These are phyloP conservation scores for Sebastes wilsoni DNA, from an alignment of 2,797 vertebrate genomes.

Conservation along the genomic window DNA sequence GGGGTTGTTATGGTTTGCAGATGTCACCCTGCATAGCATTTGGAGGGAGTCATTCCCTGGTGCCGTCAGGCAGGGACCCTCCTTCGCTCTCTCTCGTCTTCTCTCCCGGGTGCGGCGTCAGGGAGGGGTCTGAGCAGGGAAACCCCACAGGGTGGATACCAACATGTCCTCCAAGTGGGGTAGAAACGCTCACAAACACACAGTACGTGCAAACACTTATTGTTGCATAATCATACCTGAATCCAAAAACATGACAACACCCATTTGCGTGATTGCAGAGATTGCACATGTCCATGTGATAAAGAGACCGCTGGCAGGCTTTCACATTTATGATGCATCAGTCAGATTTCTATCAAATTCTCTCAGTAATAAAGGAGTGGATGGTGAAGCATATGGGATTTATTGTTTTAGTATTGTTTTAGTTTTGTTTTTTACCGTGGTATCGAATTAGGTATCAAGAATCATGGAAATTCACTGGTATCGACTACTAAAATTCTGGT, in stretches of 20 bases:
- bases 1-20: conserved; percentile 82
- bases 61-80: conserved; percentile 76
- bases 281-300: neutral
- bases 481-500: no score
- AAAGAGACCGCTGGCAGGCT: neutral
- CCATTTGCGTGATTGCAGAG: neutral
- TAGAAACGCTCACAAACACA: conserved; percentile 25
- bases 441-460: neutral
- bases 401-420: neutral
- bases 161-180: conserved; percentile 14
- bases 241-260: conserved; percentile 1
- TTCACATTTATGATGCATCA: neutral
- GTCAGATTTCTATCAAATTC: neutral
- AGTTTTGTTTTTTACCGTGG: neutral
- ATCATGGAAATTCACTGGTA: neutral
- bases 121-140: conserved; percentile 55
- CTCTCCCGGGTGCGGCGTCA: conserved; percentile 57
- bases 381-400: neutral
- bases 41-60: conserved; percentile 70
- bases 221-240: neutral
- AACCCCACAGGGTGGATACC: conserved; percentile 49
- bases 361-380: neutral
- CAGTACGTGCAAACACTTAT: neutral
- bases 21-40: conserved; percentile 82
- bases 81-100: conserved; percentile 59